Evolutionary conservation across 37 sponge, comb jelly and placozoan species (phyloP).

Genomic region (Ephydatia muelleri): DNA sequence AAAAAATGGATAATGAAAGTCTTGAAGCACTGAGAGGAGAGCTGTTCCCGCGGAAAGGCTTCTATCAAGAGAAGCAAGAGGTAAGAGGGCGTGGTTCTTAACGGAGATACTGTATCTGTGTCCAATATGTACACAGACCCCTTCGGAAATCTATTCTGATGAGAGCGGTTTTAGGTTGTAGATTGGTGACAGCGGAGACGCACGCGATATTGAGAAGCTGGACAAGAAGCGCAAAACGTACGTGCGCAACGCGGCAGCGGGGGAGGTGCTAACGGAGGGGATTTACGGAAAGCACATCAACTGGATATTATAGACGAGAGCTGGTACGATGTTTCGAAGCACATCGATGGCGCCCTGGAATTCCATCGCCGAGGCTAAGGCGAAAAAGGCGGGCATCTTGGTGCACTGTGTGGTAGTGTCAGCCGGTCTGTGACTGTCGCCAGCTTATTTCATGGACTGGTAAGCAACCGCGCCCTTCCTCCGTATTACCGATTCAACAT

Average conservation of each 20-base stretch:
- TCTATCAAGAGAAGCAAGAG: too few relatives aligned
- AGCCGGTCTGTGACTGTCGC: slow-evolving; percentile 65
- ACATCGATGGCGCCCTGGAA: slow-evolving; percentile 31
- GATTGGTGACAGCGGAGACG: slow-evolving; percentile 38
- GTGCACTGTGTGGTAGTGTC: slow-evolving; percentile 65
- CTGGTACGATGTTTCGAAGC: slow-evolving; percentile 37
- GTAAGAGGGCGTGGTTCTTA: too few relatives aligned
- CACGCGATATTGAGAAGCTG: slow-evolving; percentile 28
- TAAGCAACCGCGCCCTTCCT: background rate
- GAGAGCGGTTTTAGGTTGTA: slow-evolving; percentile 24
- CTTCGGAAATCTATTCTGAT: slow-evolving; percentile 23
- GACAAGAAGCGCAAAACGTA: slow-evolving; percentile 34
- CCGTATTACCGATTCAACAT: too few relatives aligned
- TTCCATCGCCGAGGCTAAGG: slow-evolving; percentile 47
- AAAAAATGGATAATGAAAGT: too few relatives aligned
- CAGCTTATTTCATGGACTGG: slow-evolving; percentile 49
- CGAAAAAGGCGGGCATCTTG: slow-evolving; percentile 20
- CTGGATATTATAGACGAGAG: slow-evolving; percentile 35
- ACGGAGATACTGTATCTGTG: too few relatives aligned
- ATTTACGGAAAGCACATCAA: slow-evolving; percentile 25
- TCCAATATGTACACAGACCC: too few relatives aligned
- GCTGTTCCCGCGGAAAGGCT: too few relatives aligned
- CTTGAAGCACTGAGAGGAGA: too few relatives aligned
- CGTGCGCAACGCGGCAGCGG: slow-evolving; percentile 44
- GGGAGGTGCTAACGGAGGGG: slow-evolving; percentile 11